Evolutionary conservation across 2,797 vertebrate genomes (phyloP).

Genomic region (Cyclopterus lumpus): DNA sequence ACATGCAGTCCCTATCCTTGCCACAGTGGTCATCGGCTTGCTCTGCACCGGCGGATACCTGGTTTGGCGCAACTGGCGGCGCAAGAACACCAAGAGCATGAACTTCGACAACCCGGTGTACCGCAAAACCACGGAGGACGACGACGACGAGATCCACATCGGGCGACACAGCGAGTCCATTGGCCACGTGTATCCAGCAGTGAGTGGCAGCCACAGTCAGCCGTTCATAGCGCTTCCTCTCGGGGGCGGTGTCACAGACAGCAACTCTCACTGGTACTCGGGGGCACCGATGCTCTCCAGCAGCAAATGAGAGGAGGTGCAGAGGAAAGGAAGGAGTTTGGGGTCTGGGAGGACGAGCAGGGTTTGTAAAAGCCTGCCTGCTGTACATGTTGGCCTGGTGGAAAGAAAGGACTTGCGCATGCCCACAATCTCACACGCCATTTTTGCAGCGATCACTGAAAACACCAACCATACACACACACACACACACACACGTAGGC

Average conservation of each 20-base stretch:
- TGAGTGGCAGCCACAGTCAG: constrained; percentile 89
- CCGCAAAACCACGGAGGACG: constrained; percentile 94
- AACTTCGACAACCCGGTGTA: constrained; percentile 99
- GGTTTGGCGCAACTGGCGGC: constrained; percentile 98
- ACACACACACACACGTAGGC: constrained; percentile 25
- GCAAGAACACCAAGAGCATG: constrained; percentile 99
- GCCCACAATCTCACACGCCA: constrained; percentile 35
- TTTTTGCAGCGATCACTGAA: constrained; percentile 45
- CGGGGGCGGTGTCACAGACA: constrained; percentile 82
- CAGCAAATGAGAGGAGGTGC: constrained; percentile 75
- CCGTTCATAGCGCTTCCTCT: constrained; percentile 85
- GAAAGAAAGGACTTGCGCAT: constrained; percentile 58
- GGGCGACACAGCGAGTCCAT: constrained; percentile 91
- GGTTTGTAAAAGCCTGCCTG: constrained; percentile 45
- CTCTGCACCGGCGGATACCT: constrained; percentile 94
- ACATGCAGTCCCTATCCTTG: constrained; percentile 90
- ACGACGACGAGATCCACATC: constrained; percentile 97
- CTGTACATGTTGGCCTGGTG: constrained; percentile 52
- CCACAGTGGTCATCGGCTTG: constrained; percentile 92
- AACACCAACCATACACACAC: constrained; percentile 29
- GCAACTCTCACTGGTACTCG: constrained; percentile 87
- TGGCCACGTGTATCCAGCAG: constrained; percentile 96
- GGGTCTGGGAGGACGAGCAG: constrained; percentile 21
- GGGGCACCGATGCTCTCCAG: constrained; percentile 83
- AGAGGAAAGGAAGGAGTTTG: constrained; percentile 18